Percentiles rank a stretch among this genome's conserved stretches.
These are phyloP conservation scores for Tetanocera ferruginea DNA, from an alignment of 2,888 invertebrate genomes.

Conservation along the genomic window DNA sequence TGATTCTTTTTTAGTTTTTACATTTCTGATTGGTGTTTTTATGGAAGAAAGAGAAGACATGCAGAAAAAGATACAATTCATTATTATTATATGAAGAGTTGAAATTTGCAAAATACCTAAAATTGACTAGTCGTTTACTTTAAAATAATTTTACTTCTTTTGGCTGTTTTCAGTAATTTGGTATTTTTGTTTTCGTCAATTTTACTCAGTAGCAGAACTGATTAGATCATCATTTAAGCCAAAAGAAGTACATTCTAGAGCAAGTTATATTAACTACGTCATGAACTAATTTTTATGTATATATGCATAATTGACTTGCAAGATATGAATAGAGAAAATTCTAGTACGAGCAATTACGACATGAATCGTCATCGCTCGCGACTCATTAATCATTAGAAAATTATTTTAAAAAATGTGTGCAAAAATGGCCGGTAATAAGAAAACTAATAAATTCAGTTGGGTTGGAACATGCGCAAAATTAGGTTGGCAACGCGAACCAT, in stretches of 20 bases:
- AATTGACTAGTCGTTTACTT: neutral
- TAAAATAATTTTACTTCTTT: constrained; percentile 27
- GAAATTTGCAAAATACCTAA: neutral
- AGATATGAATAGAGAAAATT: constrained; percentile 42
- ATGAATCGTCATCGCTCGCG: neutral
- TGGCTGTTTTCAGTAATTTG: constrained; percentile 61
- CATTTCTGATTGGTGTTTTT: neutral
- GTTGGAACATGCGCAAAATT: neutral
- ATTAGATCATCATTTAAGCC: constrained; percentile 61
- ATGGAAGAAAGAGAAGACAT: neutral
- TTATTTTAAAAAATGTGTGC: neutral
- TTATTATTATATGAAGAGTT: neutral
- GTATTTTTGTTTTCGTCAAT: constrained; percentile 68
- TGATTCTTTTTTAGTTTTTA: too few relatives aligned
- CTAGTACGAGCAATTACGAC: constrained; percentile 39
- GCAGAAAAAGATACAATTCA: neutral
- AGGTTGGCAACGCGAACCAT: neutral
- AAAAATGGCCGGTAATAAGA: neutral
- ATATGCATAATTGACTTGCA: neutral
- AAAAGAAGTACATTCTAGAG: constrained; percentile 49
- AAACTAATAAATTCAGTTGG: too few relatives aligned
- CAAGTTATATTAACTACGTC: constrained; percentile 34
- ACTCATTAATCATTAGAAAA: too few relatives aligned
- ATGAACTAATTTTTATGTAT: neutral
- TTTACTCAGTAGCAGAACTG: constrained; percentile 70